Conservation (phyloP, 2,797 vertebrate species). For the Diglossa cyanea region DNA sequence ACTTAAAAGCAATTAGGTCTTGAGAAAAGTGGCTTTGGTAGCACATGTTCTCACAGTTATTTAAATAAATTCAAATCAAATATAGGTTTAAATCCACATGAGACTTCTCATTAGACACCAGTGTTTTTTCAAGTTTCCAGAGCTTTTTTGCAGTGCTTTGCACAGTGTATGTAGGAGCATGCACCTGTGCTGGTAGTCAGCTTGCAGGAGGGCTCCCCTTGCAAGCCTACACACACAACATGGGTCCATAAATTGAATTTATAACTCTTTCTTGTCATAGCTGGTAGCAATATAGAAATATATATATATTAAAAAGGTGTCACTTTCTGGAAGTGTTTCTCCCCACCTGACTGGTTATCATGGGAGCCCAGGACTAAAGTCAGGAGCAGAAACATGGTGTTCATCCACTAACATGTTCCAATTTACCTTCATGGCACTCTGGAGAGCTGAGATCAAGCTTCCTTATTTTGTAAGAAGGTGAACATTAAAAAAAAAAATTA, state of each 20-base stretch:
- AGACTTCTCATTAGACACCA: not conserved
- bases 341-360: not conserved
- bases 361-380: rapidly evolving
- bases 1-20: constrained; percentile 16
- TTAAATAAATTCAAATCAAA: constrained; percentile 34
- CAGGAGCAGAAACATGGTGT: not conserved
- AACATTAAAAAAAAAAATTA: not conserved
- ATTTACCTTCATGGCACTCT: not conserved
- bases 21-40: constrained; percentile 9
- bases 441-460: not conserved
- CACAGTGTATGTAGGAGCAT: not conserved
- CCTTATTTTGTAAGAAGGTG: not conserved
- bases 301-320: not conserved
- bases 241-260: not conserved
- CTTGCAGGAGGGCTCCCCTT: not conserved
- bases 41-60: not conserved
- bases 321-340: not conserved
- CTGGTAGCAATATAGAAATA: not conserved
- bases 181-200: not conserved
- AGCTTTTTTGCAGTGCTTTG: not conserved
- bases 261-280: not conserved
- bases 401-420: not conserved
- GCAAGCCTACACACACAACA: not conserved
- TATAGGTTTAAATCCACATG: not conserved
- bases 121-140: not conserved